Evolutionary conservation across 2,888 invertebrate species (phyloP), one percentile per base, ranked within the genome.

Genomic region (Temnothorax unifasciatus): DNA sequence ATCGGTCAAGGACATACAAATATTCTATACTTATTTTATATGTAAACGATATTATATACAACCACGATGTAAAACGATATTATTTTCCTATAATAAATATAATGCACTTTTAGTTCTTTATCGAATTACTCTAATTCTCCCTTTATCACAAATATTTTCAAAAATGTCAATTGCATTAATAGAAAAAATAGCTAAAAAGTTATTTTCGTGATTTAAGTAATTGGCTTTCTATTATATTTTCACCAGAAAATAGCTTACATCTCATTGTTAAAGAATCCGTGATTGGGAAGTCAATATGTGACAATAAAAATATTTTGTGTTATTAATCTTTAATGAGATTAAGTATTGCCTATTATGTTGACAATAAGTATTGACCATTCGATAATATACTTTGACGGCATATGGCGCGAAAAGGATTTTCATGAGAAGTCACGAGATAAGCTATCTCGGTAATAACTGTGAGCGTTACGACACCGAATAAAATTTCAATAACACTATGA

Each of bases 381-480:
- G 9, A 71, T 21, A 21, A 71, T 21, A 21, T 21, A 38, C 47
- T 50, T 81, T 9, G 38, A 59, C 61, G 59, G 59, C 21, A 66
- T 66, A 63, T 38, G 6, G 71, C 38, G 38, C 69, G 69, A 47
- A 59, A 68, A 83, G 50, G 4, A 50, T 66, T 25, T 76, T 76
- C 11, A 63, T n/a, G 25, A 71, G 9, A 64, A 54, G 18, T 15
- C n/a, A 11, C 79, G 74, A 81, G 79, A 90, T 86, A 84, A 73
- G 79, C 47, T 79, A 76, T 83, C 82, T 63, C 81, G 76, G 81
- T 81, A 86, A 90, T 88, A 89, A 90, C 73, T 85, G 86, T 63
- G 13, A 71, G 57, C 18, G 50, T 54, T 50, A 50, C n/a, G 64
- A 61, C 74, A 68, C 68, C 59, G 38, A 54, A 71, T 44, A 64